phyloP scores from a whole-genome alignment of 2,113 vertebrate genomes.

The Cinclus mexicanus region DNA sequence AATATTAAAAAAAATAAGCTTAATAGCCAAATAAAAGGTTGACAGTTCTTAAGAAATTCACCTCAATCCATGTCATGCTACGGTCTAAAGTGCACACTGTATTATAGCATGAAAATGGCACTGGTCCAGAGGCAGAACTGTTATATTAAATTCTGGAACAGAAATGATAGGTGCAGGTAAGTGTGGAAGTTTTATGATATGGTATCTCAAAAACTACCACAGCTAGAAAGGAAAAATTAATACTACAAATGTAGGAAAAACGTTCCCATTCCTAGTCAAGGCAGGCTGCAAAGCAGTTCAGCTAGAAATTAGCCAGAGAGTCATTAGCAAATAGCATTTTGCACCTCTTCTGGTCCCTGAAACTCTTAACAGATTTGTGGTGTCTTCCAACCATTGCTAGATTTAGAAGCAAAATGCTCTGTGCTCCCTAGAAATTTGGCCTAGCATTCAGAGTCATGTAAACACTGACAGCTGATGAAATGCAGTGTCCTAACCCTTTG shows the following conservation, averaged over 20 bases:
- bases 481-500: background rate
- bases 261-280: background rate
- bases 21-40: background rate
- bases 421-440: background rate
- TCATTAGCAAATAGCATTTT: background rate
- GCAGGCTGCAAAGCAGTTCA: background rate
- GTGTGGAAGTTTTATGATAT: background rate
- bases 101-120: background rate
- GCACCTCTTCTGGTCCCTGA: background rate
- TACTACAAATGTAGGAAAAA: background rate
- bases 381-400: background rate
- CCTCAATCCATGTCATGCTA: background rate
- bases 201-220: background rate
- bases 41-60: background rate
- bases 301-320: background rate
- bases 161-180: background rate
- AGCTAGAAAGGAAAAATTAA: background rate
- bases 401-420: background rate
- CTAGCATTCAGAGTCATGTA: background rate
- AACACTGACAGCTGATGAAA: conserved; percentile 4
- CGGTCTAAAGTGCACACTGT: background rate
- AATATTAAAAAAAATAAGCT: background rate
- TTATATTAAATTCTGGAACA: background rate
- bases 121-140: background rate
- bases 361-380: background rate